phyloP scores from a whole-genome alignment of 2,113 vertebrate genomes.

The Sinocyclocheilus anshuiensis region DNA sequence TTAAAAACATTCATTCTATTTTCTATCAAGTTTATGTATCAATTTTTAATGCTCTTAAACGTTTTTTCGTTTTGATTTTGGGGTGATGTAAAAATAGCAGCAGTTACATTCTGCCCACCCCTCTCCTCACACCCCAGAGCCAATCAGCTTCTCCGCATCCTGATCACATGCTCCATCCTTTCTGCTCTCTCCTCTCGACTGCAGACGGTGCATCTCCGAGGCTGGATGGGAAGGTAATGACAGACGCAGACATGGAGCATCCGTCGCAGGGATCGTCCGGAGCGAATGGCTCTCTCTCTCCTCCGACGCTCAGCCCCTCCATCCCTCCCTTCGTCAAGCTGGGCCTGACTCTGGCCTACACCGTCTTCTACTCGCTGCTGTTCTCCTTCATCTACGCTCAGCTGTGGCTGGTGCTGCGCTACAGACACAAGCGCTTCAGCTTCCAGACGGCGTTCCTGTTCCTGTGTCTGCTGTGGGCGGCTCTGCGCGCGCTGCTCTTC shows the following conservation, averaged over 20 bases:
- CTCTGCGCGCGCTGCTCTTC: slow-evolving; percentile 92
- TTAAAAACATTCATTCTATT: no score
- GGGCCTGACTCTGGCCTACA: slow-evolving; percentile 92
- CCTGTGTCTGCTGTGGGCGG: slow-evolving; percentile 96
- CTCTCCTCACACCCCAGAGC: slow-evolving; percentile 63
- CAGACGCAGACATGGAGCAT: not conserved
- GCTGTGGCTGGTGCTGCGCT: slow-evolving; percentile 93
- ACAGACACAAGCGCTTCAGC: slow-evolving; percentile 94
- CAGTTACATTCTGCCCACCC: not conserved
- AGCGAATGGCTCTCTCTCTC: slow-evolving; percentile 77
- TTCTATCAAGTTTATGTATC: no score
- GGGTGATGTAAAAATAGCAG: no score
- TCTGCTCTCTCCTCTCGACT: slow-evolving; percentile 16
- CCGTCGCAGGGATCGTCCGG: slow-evolving; percentile 51
- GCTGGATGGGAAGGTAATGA: not conserved
- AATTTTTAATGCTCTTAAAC: no score
- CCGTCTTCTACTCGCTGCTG: slow-evolving; percentile 90
- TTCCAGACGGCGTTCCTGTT: slow-evolving; percentile 97
- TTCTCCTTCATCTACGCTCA: slow-evolving; percentile 92
- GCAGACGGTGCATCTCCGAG: not conserved
- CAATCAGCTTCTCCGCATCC: slow-evolving; percentile 71
- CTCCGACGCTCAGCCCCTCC: slow-evolving; percentile 76
- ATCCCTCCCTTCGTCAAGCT: slow-evolving; percentile 85
- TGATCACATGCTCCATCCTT: slow-evolving; percentile 73
- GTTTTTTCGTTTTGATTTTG: no score